Evolutionary conservation across 2,797 vertebrate species (phyloP).

Genomic region (Odontamblyopus lacepedii): DNA sequence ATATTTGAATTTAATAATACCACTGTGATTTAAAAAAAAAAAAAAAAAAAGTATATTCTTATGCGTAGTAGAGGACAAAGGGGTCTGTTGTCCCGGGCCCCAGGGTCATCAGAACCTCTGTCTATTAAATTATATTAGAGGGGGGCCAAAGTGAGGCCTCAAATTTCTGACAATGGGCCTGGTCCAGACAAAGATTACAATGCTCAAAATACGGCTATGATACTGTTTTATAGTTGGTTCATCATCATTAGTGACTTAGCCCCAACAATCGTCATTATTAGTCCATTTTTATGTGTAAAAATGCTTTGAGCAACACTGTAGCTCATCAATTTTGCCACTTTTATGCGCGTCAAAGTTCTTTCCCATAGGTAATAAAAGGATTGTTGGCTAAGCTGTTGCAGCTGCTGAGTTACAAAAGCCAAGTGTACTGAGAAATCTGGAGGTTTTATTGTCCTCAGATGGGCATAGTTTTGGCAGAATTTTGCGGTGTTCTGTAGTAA

Average conservation of each 20-base stretch:
- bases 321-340: neutral
- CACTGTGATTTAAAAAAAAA: too few species aligned
- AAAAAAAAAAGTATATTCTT: too few species aligned
- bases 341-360: neutral
- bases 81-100: too few species aligned
- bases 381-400: neutral
- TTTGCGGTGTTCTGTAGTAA: conserved; percentile 45
- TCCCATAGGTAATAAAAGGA: neutral
- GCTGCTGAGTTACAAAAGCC: neutral
- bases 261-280: neutral
- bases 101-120: too few species aligned
- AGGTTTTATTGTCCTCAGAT: conserved; percentile 11
- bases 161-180: too few species aligned
- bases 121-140: too few species aligned
- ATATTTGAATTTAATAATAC: too few species aligned
- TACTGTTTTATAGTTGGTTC: neutral
- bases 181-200: too few species aligned
- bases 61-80: too few species aligned
- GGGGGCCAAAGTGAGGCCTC: too few species aligned
- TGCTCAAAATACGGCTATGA: too few species aligned
- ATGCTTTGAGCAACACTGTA: too few species aligned
- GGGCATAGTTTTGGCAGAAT: conserved; percentile 37
- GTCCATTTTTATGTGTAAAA: neutral
- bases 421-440: neutral
- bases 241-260: neutral